Evolutionary conservation across 1,140 invertebrate genomes (phyloP).

Genomic region (Hyles euphorbiae): DNA sequence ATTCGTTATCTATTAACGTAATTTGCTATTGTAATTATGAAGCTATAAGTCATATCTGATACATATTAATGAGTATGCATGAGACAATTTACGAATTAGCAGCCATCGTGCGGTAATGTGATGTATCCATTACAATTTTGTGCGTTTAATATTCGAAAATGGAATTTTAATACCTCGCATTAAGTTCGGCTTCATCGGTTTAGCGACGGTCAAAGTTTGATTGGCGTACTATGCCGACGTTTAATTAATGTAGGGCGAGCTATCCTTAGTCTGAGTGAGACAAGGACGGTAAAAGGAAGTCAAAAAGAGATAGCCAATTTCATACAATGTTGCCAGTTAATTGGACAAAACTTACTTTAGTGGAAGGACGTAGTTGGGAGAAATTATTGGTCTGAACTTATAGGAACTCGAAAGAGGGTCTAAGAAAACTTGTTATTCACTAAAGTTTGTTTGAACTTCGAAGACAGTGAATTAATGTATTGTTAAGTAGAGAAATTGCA

Average conservation of each 20-base stretch:
- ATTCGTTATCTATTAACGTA: slow-evolving; percentile 27
- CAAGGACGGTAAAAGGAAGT: slow-evolving; percentile 26
- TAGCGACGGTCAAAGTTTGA: slow-evolving; percentile 70
- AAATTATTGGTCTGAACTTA: slow-evolving; percentile 35
- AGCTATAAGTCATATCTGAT: background rate
- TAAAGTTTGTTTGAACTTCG: slow-evolving; percentile 20
- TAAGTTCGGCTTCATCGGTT: slow-evolving; percentile 68
- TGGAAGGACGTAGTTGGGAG: slow-evolving; percentile 32
- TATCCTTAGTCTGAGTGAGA: slow-evolving; percentile 41
- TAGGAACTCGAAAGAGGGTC: slow-evolving; percentile 24
- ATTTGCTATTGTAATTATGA: slow-evolving; percentile 26
- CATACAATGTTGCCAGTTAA: slow-evolving; percentile 59
- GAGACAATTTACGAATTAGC: slow-evolving; percentile 33
- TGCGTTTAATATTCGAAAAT: slow-evolving; percentile 54
- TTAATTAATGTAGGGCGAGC: slow-evolving; percentile 64
- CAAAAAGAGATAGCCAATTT: slow-evolving; percentile 39
- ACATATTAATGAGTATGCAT: background rate
- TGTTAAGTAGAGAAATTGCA: slow-evolving; percentile 11
- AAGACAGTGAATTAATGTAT: slow-evolving; percentile 22
- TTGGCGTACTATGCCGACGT: slow-evolving; percentile 66
- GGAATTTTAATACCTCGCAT: slow-evolving; percentile 72
- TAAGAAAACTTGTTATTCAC: slow-evolving; percentile 23
- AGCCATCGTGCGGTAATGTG: slow-evolving; percentile 40
- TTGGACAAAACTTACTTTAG: slow-evolving; percentile 47
- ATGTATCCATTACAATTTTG: slow-evolving; percentile 52